Evolutionary conservation across 2,113 vertebrate species (phyloP), one percentile per base, ranked within the genome.

Genomic region (Tetrax tetrax): DNA sequence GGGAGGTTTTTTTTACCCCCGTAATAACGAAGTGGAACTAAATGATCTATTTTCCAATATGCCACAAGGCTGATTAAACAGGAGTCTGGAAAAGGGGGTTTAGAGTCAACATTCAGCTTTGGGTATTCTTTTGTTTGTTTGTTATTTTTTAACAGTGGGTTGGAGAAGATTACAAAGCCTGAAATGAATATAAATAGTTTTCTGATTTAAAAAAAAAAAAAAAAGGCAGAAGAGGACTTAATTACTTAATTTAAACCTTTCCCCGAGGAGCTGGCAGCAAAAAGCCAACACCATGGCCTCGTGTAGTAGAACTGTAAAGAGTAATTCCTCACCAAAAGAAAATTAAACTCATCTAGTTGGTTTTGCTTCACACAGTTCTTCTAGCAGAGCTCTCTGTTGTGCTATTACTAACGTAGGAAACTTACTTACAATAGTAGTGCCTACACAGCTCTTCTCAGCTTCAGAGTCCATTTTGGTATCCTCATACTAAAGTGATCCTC

Each of bases 101-200:
- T 90, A 93, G 61, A 92, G 65, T 68, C 63, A 94, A 93, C 87
- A 89, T 95, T 92, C 64, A 95, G 94, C 95, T 96, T 93, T 82
- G 66, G 91, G 77, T 94, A 74, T 94, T 87, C 89, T 82, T 95
- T 87, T 92, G 87, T 89, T 83, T 91, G 65, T 74, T 89, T 91
- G 77, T 71, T 91, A 53, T 72, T 94, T 95, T 93, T 89, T 53
- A 82, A 76, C 89, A 79, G 77, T 63, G 61, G 53, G 22, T 60
- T 90, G 72, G 72, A 93, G 83, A 83, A 93, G 94, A 96, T 96
- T 95, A 93, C 83, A 89, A 91, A 94, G 70, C 91, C 57, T 87
- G 89, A 75, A 95, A 93, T 91, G 45, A 93, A 91, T 92, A 87
- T 64, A 89, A 92, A 92, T 77, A 83, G 38, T 92, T 92, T 80